Evolutionary conservation across 1,140 invertebrate species (phyloP).

Genomic region (Drosophila gunungcola): DNA sequence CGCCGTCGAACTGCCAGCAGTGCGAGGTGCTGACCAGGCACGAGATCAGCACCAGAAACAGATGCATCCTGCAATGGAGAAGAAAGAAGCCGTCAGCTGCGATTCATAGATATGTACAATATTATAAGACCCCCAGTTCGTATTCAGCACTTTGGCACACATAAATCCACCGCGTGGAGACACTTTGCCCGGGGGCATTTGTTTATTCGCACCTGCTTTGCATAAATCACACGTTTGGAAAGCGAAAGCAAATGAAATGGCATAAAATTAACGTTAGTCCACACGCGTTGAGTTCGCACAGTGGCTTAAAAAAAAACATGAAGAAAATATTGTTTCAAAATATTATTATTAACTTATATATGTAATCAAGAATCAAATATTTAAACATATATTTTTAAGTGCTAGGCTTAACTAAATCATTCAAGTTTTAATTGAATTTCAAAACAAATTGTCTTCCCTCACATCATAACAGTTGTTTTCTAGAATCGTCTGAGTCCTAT

Average conservation of each 20-base stretch:
- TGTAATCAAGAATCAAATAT: background rate
- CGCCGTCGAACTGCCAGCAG: slow-evolving; percentile 83
- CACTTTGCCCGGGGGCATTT: slow-evolving; percentile 63
- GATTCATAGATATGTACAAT: slow-evolving; percentile 14
- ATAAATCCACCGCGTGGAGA: slow-evolving; percentile 49
- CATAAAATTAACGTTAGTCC: slow-evolving; percentile 74
- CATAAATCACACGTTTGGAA: slow-evolving; percentile 76
- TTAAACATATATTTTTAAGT: background rate
- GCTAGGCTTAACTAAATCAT: background rate
- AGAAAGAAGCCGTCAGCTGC: background rate
- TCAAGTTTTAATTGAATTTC: background rate
- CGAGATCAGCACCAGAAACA: slow-evolving; percentile 75
- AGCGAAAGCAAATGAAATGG: slow-evolving; percentile 66
- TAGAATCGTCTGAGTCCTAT: background rate
- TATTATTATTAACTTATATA: background rate
- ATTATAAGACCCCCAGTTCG: slow-evolving; percentile 18
- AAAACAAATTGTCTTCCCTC: background rate
- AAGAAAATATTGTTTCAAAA: background rate
- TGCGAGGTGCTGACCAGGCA: slow-evolving; percentile 73
- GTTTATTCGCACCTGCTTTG: slow-evolving; percentile 74
- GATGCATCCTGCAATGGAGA: slow-evolving; percentile 68
- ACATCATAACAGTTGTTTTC: background rate
- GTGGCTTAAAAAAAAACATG: slow-evolving; percentile 10
- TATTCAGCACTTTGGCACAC: slow-evolving; percentile 13
- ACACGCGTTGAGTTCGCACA: slow-evolving; percentile 44